Conservation (phyloP, 2,888 invertebrate genomes). For the Glomeris marginata region DNA sequence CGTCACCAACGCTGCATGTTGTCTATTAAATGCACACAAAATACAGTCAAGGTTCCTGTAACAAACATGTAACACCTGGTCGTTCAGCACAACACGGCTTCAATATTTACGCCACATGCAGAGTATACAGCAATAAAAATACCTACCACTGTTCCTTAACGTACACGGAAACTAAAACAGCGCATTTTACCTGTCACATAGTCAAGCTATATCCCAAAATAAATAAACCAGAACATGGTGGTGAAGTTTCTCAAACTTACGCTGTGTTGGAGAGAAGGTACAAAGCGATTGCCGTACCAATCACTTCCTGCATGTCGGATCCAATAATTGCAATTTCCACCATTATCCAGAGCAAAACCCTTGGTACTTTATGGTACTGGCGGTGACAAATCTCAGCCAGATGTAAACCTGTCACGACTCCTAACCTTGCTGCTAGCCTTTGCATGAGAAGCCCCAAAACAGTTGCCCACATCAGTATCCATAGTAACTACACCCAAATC, state of each 20-base stretch:
- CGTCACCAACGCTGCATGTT: too few relatives aligned
- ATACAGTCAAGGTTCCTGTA: too few relatives aligned
- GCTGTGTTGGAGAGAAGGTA: conserved; percentile 34
- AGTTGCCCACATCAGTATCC: conserved; percentile 71
- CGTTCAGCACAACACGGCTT: too few relatives aligned
- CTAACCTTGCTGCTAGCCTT: conserved; percentile 35
- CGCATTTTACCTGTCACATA: too few relatives aligned
- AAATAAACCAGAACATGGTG: conserved; percentile 4
- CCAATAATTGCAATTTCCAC: conserved; percentile 40
- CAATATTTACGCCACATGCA: too few relatives aligned
- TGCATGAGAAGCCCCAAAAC: conserved; percentile 54
- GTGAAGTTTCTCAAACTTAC: conserved; percentile 23
- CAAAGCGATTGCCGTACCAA: conserved; percentile 39
- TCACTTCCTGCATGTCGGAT: conserved; percentile 39
- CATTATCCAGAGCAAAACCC: conserved; percentile 37
- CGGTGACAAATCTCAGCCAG: conserved; percentile 30
- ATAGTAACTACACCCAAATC: conserved; percentile 47
- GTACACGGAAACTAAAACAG: too few relatives aligned
- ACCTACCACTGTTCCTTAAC: too few relatives aligned
- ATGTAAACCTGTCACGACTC: conserved; percentile 37
- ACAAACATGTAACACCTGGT: too few relatives aligned
- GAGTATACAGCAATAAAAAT: too few relatives aligned
- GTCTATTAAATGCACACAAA: too few relatives aligned
- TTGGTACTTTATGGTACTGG: conserved; percentile 32
- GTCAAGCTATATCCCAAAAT: too few relatives aligned